These are phyloP conservation scores for Proctacanthus coquilletti DNA, from an alignment of 1,140 invertebrate species.

Conservation along the genomic window DNA sequence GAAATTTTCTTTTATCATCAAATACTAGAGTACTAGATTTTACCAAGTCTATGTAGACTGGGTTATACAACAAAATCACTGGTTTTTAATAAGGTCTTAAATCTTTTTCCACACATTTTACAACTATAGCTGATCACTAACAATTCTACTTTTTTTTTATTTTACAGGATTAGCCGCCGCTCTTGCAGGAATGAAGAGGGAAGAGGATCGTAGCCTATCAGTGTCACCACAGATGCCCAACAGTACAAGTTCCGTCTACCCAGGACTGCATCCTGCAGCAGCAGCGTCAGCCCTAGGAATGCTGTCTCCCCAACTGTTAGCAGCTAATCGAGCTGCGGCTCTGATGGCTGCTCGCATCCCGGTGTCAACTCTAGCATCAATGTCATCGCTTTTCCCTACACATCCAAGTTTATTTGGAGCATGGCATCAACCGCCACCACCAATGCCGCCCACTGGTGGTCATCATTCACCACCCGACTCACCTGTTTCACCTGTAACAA, in stretches of 20 bases:
- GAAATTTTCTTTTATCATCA: conserved; percentile 5
- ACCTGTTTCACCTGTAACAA: conserved; percentile 20
- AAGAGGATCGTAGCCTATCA: conserved; percentile 29
- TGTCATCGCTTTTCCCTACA: conserved; percentile 31
- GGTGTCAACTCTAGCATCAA: conserved; percentile 23
- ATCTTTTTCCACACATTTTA: conserved; percentile 8
- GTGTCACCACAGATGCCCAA: conserved; percentile 26
- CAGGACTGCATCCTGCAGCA: conserved; percentile 29
- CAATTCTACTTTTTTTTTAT: conserved; percentile 6
- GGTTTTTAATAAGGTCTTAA: too few relatives aligned
- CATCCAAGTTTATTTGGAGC: conserved; percentile 38
- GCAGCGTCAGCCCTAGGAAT: conserved; percentile 32
- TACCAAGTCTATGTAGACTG: too few relatives aligned
- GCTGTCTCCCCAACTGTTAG: conserved; percentile 35
- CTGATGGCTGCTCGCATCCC: conserved; percentile 25
- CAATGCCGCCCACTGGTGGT: conserved; percentile 18
- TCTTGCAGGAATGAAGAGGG: conserved; percentile 29
- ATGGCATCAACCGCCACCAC: conserved; percentile 23
- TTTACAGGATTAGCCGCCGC: conserved; percentile 31
- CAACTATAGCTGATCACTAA: conserved; percentile 8
- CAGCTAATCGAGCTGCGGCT: conserved; percentile 35
- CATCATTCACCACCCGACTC: conserved; percentile 18
- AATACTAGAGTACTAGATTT: too few relatives aligned
- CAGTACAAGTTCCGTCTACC: conserved; percentile 26
- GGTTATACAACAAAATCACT: too few relatives aligned